Conservation (phyloP, 2,888 invertebrate genomes). For the Sphaeridia pumilis region DNA sequence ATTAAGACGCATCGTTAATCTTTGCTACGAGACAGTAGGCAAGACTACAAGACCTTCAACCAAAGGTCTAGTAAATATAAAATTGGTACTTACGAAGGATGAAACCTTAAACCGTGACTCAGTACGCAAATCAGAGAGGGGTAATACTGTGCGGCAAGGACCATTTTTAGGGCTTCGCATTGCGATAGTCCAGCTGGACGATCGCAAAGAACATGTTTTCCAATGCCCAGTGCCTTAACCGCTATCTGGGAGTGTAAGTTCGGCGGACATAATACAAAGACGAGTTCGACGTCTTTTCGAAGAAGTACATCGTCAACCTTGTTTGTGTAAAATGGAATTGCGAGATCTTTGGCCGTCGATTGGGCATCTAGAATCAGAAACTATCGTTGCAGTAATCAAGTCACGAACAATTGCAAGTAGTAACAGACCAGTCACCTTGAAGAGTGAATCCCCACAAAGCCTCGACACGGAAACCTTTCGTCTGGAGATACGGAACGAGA, state of each 20-base stretch:
- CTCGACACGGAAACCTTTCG: slow-evolving; percentile 85
- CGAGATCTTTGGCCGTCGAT: slow-evolving; percentile 55
- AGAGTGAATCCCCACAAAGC: slow-evolving; percentile 86
- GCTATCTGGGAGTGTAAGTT: slow-evolving; percentile 90
- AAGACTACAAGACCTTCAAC: too few species aligned
- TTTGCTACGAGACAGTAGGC: too few species aligned
- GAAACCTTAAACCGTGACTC: slow-evolving; percentile 79
- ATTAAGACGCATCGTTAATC: too few species aligned
- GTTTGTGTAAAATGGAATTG: slow-evolving; percentile 76
- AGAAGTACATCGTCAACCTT: slow-evolving; percentile 86
- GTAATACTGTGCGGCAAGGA: slow-evolving; percentile 88
- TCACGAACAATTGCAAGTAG: too few species aligned
- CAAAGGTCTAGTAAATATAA: too few species aligned
- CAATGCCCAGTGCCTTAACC: slow-evolving; percentile 89
- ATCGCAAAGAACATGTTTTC: slow-evolving; percentile 93
- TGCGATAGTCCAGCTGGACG: slow-evolving; percentile 76
- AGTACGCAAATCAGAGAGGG: slow-evolving; percentile 88
- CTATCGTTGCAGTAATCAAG: too few species aligned
- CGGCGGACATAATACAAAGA: slow-evolving; percentile 87
- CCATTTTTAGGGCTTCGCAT: slow-evolving; percentile 83
- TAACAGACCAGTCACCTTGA: too few species aligned
- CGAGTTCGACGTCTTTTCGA: slow-evolving; percentile 83
- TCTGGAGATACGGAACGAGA: slow-evolving; percentile 74
- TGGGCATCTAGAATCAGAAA: slow-evolving; percentile 26
- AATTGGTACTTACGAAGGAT: slow-evolving; percentile 60